Evolutionary conservation across 1,140 invertebrate genomes (phyloP).

Genomic region (Macrotrachela quadricornifera): DNA sequence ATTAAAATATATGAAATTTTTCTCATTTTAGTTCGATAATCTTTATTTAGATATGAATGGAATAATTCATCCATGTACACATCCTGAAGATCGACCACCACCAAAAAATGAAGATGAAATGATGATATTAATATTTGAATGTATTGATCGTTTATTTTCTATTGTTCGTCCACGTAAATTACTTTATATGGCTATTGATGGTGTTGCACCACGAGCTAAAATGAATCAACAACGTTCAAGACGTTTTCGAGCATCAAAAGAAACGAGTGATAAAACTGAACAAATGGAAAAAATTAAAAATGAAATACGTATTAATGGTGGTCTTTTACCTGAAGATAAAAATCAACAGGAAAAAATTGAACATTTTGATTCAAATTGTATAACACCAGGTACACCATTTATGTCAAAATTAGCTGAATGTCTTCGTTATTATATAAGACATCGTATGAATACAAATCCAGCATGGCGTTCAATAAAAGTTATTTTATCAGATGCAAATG

Average conservation of each 20-base stretch:
- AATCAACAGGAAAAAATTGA: slow-evolving; percentile 43
- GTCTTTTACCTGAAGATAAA: slow-evolving; percentile 51
- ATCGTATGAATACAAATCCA: slow-evolving; percentile 73
- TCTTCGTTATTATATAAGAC: slow-evolving; percentile 85
- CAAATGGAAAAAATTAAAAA: slow-evolving; percentile 12
- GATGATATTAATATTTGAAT: slow-evolving; percentile 98
- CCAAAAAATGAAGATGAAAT: slow-evolving; percentile 98
- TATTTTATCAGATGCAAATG: slow-evolving; percentile 91
- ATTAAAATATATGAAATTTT: background rate
- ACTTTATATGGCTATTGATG: slow-evolving; percentile 98
- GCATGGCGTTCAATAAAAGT: slow-evolving; percentile 82
- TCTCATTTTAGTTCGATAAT: slow-evolving; percentile 59
- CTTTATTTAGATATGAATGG: slow-evolving; percentile 98
- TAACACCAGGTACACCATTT: slow-evolving; percentile 91
- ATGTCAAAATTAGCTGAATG: slow-evolving; percentile 83
- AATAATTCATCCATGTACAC: slow-evolving; percentile 97
- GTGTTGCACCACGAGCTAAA: slow-evolving; percentile 87
- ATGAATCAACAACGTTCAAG: slow-evolving; percentile 98
- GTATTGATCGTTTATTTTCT: slow-evolving; percentile 79
- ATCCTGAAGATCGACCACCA: slow-evolving; percentile 93
- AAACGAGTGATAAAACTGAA: slow-evolving; percentile 33
- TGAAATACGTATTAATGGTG: slow-evolving; percentile 43
- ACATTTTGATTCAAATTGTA: slow-evolving; percentile 96
- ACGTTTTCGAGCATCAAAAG: slow-evolving; percentile 84
- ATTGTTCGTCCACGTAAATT: slow-evolving; percentile 83